phyloP scores from a whole-genome alignment of 2,797 vertebrate genomes.

The Poeciliopsis paucimaculata region DNA sequence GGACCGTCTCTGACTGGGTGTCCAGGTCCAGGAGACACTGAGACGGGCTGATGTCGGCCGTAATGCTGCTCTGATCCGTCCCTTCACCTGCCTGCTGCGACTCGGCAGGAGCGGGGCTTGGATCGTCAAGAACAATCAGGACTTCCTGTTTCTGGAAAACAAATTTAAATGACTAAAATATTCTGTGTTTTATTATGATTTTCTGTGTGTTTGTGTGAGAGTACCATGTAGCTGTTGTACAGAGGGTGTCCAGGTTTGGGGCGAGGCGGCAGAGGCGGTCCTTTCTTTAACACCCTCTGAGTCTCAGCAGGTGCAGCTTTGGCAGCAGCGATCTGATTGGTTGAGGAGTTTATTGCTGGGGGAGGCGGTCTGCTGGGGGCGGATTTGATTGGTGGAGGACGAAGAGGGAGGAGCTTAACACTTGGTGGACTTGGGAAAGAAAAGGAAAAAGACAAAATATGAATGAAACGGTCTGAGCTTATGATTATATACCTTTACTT shows the following conservation, averaged over 20 bases:
- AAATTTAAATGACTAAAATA: neutral
- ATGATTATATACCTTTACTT: neutral
- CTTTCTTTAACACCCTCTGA: constrained; percentile 79
- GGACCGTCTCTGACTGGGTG: constrained; percentile 29
- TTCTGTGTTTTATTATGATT: accelerated
- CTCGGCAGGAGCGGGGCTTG: constrained; percentile 27
- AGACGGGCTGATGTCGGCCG: constrained; percentile 23
- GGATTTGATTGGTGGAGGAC: constrained; percentile 86
- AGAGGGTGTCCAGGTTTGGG: constrained; percentile 93
- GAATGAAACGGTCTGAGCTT: neutral
- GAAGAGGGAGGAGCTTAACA: constrained; percentile 82
- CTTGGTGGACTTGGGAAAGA: constrained; percentile 76
- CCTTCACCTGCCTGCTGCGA: constrained; percentile 10
- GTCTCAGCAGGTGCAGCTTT: constrained; percentile 69
- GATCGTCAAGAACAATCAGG: constrained; percentile 74
- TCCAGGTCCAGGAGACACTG: constrained; percentile 62
- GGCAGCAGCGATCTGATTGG: constrained; percentile 74
- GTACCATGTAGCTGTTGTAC: constrained; percentile 85
- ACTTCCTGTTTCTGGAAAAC: constrained; percentile 72
- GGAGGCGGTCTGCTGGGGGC: constrained; percentile 88
- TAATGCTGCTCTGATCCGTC: neutral
- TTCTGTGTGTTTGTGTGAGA: neutral
- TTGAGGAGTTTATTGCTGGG: constrained; percentile 62
- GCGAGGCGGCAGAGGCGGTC: constrained; percentile 91
- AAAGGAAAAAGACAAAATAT: neutral